Conservation (phyloP, 2,888 invertebrate species). For the Orchesella flavescens region DNA sequence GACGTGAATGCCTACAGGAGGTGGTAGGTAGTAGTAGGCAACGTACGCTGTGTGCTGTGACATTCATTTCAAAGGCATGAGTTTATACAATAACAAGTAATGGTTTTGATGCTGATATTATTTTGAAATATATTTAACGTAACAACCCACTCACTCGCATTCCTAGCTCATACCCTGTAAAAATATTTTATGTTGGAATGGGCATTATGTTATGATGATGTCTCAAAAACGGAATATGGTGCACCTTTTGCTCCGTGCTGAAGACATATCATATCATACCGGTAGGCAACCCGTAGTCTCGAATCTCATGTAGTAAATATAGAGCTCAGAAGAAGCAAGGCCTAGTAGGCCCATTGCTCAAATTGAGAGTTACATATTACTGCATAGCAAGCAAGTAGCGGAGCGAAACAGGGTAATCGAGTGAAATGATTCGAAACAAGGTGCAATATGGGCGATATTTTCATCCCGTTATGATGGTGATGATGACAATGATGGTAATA, state of each 20-base stretch:
- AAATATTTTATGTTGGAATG: too few species aligned
- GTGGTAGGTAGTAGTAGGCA: too few species aligned
- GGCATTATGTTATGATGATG: too few species aligned
- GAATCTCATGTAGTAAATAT: background rate
- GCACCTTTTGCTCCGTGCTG: background rate
- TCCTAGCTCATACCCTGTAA: background rate
- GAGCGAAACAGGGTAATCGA: slow-evolving; percentile 51
- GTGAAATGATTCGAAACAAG: slow-evolving; percentile 61
- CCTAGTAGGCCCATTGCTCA: background rate
- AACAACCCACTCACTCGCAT: slow-evolving; percentile 7
- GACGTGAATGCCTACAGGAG: background rate
- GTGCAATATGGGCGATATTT: slow-evolving; percentile 49
- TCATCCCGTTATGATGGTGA: slow-evolving; percentile 43
- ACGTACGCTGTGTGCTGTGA: too few species aligned
- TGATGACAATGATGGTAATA: slow-evolving; percentile 48
- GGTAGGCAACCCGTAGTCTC: background rate
- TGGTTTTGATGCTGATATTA: slow-evolving; percentile 8
- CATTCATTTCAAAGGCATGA: slow-evolving; percentile 4
- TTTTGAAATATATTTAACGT: slow-evolving; percentile 36
- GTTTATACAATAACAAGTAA: background rate
- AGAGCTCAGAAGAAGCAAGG: background rate
- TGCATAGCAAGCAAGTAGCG: slow-evolving; percentile 1
- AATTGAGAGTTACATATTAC: slow-evolving; percentile 6
- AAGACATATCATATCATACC: too few species aligned
- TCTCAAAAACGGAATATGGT: background rate